Base-by-base conservation (phyloP, 2,888 invertebrate species). In the Pegoplata infirma region DNA sequence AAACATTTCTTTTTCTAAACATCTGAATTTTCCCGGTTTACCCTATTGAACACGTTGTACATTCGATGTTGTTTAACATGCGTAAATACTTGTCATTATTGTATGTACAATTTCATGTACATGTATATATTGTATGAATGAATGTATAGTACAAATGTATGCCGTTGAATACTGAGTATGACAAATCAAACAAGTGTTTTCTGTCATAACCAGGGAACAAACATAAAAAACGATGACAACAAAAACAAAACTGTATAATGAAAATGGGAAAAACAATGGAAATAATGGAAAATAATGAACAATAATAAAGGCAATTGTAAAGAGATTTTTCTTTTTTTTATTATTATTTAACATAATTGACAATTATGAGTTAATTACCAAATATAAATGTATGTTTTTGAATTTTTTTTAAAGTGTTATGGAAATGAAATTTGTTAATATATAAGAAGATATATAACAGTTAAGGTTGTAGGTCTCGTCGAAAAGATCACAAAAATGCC, bases 101-200 rank as follows among this genome's bases (percentile, higher is more conserved):
- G n/a, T n/a, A n/a, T 40, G 36, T n/a, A 40, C 36, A 14, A n/a
- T 5, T 25, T 25, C 25, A 25, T 25, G 25, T 6, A 25, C 3
- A 25, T 6, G 6, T 3, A 25, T 25, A 5, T 25, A 25, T 32
- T 40, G 36, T n/a, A 32, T 32, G 14, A 44, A 23, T 51, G 16
- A 40, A 49, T 47, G 17, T 59, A 53, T 44, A n/a, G n/a, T n/a
- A n/a, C n/a, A n/a, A n/a, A 19, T 40, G 14, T 46, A 49, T 44
- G 72, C 44, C 16, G 19, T 51, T 32, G 28, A 56, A 58, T 67
- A 63, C 32, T 53, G 51, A 16, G 58, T 59, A 63, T 73, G 77
- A 77, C 73, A 68, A 68, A 68, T 68, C 44, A 68, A 77, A 77
- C 77, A 77, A 73, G 73, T 77, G 73, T 73, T 77, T 73, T 63